Base-by-base conservation (phyloP, 2,888 invertebrate genomes). In the Gymnocheta viridis region DNA sequence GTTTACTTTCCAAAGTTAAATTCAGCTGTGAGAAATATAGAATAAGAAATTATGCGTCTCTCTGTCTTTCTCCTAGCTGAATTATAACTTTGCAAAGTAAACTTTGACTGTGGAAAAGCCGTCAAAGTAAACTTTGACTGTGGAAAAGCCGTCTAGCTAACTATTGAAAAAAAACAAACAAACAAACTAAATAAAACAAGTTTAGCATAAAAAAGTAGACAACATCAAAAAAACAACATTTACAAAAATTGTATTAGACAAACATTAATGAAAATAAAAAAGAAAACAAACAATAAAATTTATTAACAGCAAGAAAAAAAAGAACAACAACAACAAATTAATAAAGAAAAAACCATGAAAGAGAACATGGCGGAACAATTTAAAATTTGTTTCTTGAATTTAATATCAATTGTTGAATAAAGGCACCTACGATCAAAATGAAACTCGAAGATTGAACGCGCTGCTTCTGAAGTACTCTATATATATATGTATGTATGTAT, bases 221-320 rank as follows among this genome's bases (percentile, higher is more conserved):
- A 74, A 82, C 82, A 74, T 74, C 74, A 41, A n/a, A 81, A 83
- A 81, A 76, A 83, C 79, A 85, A 79, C 83, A 78, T 66, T 51
- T 78, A 80, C 62, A 77, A 49, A n/a, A 80, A 82, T 38, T 62
- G 58, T 73, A 81, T 67, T 67, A 67, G 66, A 47, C 77, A 82
- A 70, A 78, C 72, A n/a, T 66, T 58, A 82, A 60, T 38, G 44
- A 29, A 77, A 69, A 41, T 41, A 66, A 49, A 69, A 27, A 29
- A 58, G 14, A 49, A 60, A 56, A 60, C 12, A 32, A 29, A 51
- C 10, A 66, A 58, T 38, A 64, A 64, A 49, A 35, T 67, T 32
- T 60, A 67, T 73, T 67, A 73, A 73, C 60, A 67, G 49, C 72
- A 72, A 66, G 29, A 74, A 49, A 60, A 81, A 10, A 54, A 70